A percentile compares a stretch with the other conserved stretches of the same genome.
Evolutionary conservation across 2,113 vertebrate genomes (phyloP).

Genomic region (Psilopogon haemacephalus): DNA sequence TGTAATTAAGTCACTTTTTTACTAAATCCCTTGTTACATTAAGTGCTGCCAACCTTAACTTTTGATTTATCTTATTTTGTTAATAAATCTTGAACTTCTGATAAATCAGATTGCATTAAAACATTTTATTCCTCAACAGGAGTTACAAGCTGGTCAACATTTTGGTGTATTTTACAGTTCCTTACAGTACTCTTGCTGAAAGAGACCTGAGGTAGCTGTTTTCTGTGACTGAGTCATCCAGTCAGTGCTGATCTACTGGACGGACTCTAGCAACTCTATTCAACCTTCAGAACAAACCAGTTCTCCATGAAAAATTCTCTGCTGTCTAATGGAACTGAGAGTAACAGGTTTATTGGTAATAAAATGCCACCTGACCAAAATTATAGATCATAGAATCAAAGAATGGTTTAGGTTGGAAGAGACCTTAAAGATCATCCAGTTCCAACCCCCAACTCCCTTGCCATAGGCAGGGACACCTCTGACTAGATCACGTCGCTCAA

Average conservation of each 20-base stretch:
- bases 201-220: not conserved
- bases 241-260: not conserved
- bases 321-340: not conserved
- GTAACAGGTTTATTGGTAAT: not conserved
- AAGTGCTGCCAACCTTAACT: too few relatives aligned
- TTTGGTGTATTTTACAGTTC: not conserved
- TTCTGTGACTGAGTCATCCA: not conserved
- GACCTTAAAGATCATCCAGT: too few relatives aligned
- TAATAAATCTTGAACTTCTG: too few relatives aligned
- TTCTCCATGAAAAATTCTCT: not conserved
- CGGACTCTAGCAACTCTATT: not conserved
- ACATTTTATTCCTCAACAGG: not conserved
- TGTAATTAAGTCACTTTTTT: too few relatives aligned
- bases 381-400: too few relatives aligned
- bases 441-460: too few relatives aligned
- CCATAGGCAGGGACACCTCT: too few relatives aligned
- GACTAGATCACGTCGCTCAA: too few relatives aligned
- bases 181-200: not conserved
- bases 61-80: too few relatives aligned
- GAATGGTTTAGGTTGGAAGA: too few relatives aligned
- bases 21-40: too few relatives aligned
- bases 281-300: not conserved
- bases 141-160: not conserved
- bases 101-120: too few relatives aligned
- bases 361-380: not conserved